A percentile compares a stretch with the other conserved stretches of the same genome.
Evolutionary conservation across 2,888 invertebrate species (phyloP).

Genomic region (Nemoura dubitans): DNA sequence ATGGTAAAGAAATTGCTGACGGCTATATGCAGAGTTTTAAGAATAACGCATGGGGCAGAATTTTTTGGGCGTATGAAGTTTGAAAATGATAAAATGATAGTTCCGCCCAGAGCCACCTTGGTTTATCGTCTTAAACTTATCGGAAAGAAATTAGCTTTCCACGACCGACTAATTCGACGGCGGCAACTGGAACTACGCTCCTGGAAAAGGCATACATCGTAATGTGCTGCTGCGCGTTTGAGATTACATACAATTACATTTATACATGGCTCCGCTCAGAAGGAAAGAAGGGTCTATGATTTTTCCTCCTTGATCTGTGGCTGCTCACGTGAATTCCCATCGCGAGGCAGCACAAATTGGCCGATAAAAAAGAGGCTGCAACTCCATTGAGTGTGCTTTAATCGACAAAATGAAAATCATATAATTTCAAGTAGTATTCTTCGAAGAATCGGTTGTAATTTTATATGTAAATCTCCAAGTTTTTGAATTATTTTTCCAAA

Average conservation of each 20-base stretch:
- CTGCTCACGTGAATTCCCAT: neutral
- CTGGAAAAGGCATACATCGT: neutral
- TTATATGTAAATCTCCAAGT: conserved; percentile 13
- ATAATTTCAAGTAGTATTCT: conserved; percentile 10
- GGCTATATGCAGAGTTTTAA: too few species aligned
- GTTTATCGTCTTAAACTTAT: neutral
- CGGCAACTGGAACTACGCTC: neutral
- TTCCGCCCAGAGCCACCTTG: neutral
- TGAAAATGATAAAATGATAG: neutral
- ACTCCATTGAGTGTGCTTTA: neutral
- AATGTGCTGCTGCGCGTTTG: neutral
- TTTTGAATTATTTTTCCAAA: conserved; percentile 18
- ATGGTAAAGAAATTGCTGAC: too few species aligned
- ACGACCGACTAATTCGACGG: too few species aligned
- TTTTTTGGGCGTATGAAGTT: too few species aligned
- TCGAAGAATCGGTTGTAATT: neutral
- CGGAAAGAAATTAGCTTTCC: neutral
- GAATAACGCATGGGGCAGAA: too few species aligned
- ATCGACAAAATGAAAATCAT: neutral
- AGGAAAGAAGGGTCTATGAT: too few species aligned
- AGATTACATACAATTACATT: conserved; percentile 1
- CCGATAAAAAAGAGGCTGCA: conserved; percentile 19
- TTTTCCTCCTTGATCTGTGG: neutral
- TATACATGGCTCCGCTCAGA: neutral
- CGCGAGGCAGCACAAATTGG: neutral